A percentile compares a stretch with the other conserved stretches of the same genome.
Evolutionary conservation across 30 jellyfish, hydroid and myxozoan species (phyloP).

Genomic region (Hydra vulgaris): DNA sequence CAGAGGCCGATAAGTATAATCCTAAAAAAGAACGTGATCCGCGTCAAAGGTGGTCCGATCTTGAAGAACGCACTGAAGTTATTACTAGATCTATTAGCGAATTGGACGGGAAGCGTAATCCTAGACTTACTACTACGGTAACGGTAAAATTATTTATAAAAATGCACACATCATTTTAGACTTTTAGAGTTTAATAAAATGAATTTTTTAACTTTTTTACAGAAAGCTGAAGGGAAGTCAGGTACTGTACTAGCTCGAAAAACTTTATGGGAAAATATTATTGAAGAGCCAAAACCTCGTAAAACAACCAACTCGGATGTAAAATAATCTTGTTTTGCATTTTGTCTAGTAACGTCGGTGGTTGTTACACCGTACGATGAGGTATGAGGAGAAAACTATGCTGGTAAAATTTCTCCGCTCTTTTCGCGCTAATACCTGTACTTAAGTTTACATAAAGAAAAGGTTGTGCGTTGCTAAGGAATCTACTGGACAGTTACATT

Average conservation of each 20-base stretch:
- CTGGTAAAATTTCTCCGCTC: not conserved
- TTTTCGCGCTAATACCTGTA: not conserved
- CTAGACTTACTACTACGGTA: conserved; percentile 34
- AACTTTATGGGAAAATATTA: conserved; percentile 65
- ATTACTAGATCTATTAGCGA: conserved; percentile 30
- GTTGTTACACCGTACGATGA: not conserved
- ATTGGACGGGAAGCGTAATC: conserved; percentile 45
- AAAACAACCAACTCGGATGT: not conserved
- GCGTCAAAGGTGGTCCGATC: conserved; percentile 88
- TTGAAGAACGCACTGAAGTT: conserved; percentile 67
- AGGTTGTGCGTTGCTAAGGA: not conserved
- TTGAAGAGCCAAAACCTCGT: not conserved
- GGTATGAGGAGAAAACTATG: not conserved
- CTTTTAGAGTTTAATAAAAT: no score
- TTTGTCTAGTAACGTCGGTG: not conserved
- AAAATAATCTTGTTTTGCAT: not conserved
- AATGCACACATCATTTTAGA: no score
- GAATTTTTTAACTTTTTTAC: no score
- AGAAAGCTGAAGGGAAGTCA: conserved; percentile 76
- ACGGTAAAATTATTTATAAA: conserved; percentile 27
- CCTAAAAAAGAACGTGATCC: conserved; percentile 44
- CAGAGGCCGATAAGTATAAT: conserved; percentile 42
- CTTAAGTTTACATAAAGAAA: not conserved
- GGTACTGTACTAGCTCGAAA: conserved; percentile 83
- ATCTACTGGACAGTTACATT: not conserved